These are phyloP conservation scores for Cryptoblepharus egeriae DNA, from an alignment of 2,797 vertebrate species.

Conservation along the genomic window DNA sequence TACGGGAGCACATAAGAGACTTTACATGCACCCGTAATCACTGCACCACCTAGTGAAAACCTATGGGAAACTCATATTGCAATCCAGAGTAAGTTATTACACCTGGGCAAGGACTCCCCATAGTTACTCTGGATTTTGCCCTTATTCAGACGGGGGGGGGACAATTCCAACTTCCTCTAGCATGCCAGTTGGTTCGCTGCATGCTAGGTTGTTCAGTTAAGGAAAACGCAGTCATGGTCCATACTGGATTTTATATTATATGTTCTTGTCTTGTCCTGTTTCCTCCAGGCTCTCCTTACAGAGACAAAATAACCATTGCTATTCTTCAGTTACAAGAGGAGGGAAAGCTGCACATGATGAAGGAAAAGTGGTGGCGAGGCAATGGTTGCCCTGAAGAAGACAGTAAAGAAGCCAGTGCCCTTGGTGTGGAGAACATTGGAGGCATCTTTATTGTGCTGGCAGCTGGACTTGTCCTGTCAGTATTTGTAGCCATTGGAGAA, in stretches of 20 bases:
- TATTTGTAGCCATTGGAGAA: conserved; percentile 97
- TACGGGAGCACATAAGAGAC: too few relatives aligned
- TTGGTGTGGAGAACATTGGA: conserved; percentile 97
- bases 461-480: conserved; percentile 95
- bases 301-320: conserved; percentile 97
- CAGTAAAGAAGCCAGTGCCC: conserved; percentile 95
- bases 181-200: too few relatives aligned
- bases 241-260: not conserved
- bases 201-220: too few relatives aligned
- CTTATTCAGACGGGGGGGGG: too few relatives aligned
- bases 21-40: too few relatives aligned
- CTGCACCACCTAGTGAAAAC: too few relatives aligned
- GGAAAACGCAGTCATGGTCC: too few relatives aligned
- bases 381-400: conserved; percentile 97
- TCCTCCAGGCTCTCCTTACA: conserved; percentile 91
- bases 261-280: conserved; percentile 7
- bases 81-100: too few relatives aligned
- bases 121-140: too few relatives aligned
- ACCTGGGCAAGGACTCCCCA: too few relatives aligned
- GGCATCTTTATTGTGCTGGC: conserved; percentile 99
- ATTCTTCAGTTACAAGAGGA: conserved; percentile 98
- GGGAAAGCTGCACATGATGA: conserved; percentile 98
- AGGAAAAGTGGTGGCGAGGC: conserved; percentile 98
- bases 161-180: too few relatives aligned
- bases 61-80: too few relatives aligned